Percentiles rank a stretch among this genome's conserved stretches.
These are phyloP conservation scores for Oryzias javanicus DNA, from an alignment of 2,113 vertebrate genomes.

Conservation along the genomic window DNA sequence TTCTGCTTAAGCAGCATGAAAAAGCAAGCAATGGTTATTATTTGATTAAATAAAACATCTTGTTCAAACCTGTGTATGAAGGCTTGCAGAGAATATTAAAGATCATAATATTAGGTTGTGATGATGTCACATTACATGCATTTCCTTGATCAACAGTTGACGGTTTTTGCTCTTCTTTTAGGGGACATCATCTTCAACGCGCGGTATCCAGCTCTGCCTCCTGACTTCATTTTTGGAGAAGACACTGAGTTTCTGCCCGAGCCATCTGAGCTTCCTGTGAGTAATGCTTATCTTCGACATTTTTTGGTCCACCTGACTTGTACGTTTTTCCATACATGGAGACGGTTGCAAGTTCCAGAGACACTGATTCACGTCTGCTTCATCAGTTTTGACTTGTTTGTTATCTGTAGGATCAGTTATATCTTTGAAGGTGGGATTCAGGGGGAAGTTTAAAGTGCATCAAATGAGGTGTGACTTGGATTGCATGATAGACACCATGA, in stretches of 20 bases:
- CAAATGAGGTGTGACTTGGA: not conserved
- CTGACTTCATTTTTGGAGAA: conserved; percentile 98
- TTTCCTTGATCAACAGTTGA: not conserved
- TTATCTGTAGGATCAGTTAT: conserved; percentile 22
- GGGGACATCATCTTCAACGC: conserved; percentile 99
- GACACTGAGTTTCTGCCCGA: conserved; percentile 96
- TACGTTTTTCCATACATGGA: too few species aligned
- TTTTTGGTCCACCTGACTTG: too few species aligned
- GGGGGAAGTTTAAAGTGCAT: conserved; percentile 12
- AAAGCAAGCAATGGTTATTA: too few species aligned
- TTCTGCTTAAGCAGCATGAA: too few species aligned
- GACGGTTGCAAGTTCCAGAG: too few species aligned
- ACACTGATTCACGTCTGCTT: too few species aligned
- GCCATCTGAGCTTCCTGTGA: conserved; percentile 89
- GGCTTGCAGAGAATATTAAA: too few species aligned
- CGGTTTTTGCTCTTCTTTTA: conserved; percentile 47
- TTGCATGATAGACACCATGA: not conserved
- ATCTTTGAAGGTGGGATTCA: conserved; percentile 21
- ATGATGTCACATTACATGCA: not conserved
- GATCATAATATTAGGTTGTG: not conserved
- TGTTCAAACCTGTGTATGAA: too few species aligned
- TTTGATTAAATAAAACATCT: too few species aligned
- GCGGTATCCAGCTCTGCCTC: conserved; percentile 91
- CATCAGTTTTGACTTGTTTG: conserved; percentile 20
- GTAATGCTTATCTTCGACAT: conserved; percentile 48